Percentiles rank a stretch among this genome's conserved stretches.
Evolutionary conservation across 2,888 invertebrate genomes (phyloP).

Genomic region (Uropetala carovei): DNA sequence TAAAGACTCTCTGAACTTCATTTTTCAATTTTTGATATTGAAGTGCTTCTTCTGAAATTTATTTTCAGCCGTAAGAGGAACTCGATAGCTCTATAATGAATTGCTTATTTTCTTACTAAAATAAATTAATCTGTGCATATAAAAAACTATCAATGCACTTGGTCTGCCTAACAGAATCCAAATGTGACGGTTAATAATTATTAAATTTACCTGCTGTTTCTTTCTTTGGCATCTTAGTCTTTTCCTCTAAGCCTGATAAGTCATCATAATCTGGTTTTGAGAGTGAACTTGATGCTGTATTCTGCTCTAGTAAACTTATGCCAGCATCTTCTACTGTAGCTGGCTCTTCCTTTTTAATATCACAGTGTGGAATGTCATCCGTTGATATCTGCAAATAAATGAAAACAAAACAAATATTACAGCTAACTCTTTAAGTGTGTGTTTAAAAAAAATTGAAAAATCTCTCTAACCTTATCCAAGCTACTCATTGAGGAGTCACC

Average conservation of each 20-base stretch:
- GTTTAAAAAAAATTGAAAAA: not conserved
- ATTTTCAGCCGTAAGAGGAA: too few relatives aligned
- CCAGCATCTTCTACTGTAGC: not conserved
- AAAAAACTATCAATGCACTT: too few relatives aligned
- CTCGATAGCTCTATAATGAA: too few relatives aligned
- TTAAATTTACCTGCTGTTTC: conserved; percentile 17
- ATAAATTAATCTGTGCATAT: too few relatives aligned
- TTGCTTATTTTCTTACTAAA: too few relatives aligned
- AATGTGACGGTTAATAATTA: too few relatives aligned
- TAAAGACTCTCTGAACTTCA: too few relatives aligned
- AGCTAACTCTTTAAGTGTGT: not conserved
- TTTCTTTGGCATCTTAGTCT: not conserved
- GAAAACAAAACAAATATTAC: not conserved
- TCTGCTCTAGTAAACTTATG: not conserved
- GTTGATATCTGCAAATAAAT: conserved; percentile 16
- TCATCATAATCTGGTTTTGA: conserved; percentile 2
- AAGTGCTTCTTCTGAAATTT: too few relatives aligned
- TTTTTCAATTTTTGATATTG: too few relatives aligned
- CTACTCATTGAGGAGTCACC: conserved; percentile 15
- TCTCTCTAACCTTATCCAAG: not conserved
- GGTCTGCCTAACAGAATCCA: too few relatives aligned
- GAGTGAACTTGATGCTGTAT: not conserved
- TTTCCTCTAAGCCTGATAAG: not conserved
- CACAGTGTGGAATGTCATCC: conserved; percentile 22
- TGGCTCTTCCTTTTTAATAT: not conserved